Conservation (phyloP, 2,888 invertebrate genomes). For the Phoronis australis region DNA sequence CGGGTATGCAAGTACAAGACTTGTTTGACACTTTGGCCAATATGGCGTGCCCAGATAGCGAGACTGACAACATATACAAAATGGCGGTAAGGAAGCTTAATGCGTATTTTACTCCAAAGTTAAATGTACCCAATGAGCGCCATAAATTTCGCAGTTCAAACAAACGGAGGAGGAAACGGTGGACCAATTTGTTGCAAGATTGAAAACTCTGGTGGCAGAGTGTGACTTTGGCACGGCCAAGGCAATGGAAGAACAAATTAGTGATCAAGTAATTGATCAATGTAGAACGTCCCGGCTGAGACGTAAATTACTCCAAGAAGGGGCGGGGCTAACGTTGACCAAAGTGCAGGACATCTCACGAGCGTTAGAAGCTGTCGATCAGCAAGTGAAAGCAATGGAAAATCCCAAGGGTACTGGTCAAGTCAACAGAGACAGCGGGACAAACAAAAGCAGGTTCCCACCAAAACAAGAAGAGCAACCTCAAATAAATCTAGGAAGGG, state of each 20-base stretch:
- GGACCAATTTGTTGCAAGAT: slow-evolving; percentile 5
- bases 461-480: too few relatives aligned
- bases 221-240: slow-evolving; percentile 6
- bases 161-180: slow-evolving; percentile 1
- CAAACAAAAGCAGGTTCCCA: too few relatives aligned
- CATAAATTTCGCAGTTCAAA: slow-evolving; percentile 2
- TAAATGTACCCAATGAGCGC: slow-evolving; percentile 2
- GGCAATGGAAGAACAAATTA: not conserved
- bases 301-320: slow-evolving; percentile 5
- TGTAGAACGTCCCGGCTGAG: not conserved
- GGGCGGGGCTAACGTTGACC: not conserved
- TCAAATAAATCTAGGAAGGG: too few relatives aligned
- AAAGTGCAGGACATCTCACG: not conserved
- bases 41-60: too few relatives aligned
- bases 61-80: not conserved
- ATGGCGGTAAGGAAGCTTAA: not conserved
- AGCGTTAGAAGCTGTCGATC: slow-evolving; percentile 1
- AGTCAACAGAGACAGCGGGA: too few relatives aligned
- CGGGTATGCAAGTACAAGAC: slow-evolving; percentile 3
- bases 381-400: slow-evolving; percentile 3
- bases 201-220: slow-evolving; percentile 2
- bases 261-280: slow-evolving; percentile 6
- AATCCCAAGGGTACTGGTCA: too few relatives aligned
- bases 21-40: slow-evolving; percentile 1
- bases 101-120: slow-evolving; percentile 2